Evolutionary conservation across 2,797 vertebrate species (phyloP), one percentile per base, ranked within the genome.

Genomic region (Mycteria americana): DNA sequence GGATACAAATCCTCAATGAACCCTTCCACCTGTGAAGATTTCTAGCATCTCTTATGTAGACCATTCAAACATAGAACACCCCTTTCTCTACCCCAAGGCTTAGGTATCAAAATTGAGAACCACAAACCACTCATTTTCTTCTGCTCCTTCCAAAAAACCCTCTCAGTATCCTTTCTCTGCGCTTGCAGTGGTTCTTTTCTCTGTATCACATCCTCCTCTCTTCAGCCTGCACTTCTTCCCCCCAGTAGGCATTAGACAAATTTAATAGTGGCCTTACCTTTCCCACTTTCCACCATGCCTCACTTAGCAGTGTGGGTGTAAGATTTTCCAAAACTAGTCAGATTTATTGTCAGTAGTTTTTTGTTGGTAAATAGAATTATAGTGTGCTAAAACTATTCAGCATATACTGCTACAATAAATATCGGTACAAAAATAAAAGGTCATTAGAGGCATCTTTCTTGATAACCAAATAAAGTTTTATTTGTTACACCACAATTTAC

Each of bases 401-500:
- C 41, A 48, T 4, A 1, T 73, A 51, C 33, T 64, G 17, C 69
- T 88, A 68, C 33, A 88, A 41, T 43, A 79, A 62, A 68, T 31
- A 51, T 3, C 16, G 8, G 54, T 72, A 91, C 10, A 72, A 85
- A 85, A 95, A 93, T 33, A 85, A 94, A 72, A 77, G 30, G 41
- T 74, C 87, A 35, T 28, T 51, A 92, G 25, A 96, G 70, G 33
- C 70, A 63, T 69, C 45, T 85, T 85, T 53, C 45, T 94, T 94
- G 88, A 78, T 64, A 93, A 33, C 83, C 22, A 6, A 95, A 94
- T 85, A n/a, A 90, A 88, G 37, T 88, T 97, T 97, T 96, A 96
- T 88, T 91, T 67, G 10, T 85, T 69, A 79, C 51, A 82, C 12
- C 70, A 88, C 73, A 85, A 43, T 85, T 85, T 56, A 95, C 56